Percentiles rank a stretch among this genome's conserved stretches.
Evolutionary conservation across 23 tunicate species (phyloP).

Genomic region (Halocynthia aurantium): DNA sequence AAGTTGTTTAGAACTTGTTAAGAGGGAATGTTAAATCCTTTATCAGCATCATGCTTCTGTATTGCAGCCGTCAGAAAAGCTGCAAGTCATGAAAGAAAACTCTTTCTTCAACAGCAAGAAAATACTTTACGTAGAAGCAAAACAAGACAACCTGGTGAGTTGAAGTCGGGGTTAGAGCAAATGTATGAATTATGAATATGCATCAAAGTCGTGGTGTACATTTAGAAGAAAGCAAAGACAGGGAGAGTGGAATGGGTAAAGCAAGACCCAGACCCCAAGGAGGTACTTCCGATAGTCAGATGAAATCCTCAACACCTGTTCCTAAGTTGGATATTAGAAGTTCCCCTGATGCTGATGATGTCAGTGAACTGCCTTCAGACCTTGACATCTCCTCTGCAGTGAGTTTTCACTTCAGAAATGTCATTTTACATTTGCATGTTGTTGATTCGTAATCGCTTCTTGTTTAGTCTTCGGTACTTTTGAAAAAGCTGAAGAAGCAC

Average conservation of each 20-base stretch:
- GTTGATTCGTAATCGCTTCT: neutral
- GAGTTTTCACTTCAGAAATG: neutral
- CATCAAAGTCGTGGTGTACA: too few relatives aligned
- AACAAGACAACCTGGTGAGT: neutral
- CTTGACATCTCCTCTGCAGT: neutral
- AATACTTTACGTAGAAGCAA: conserved; percentile 3
- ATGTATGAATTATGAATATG: too few relatives aligned
- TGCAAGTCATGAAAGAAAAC: conserved; percentile 56
- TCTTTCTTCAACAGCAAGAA: conserved; percentile 56
- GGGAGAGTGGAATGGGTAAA: neutral
- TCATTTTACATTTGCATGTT: too few relatives aligned
- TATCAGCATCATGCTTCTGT: conserved; percentile 5
- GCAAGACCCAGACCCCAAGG: neutral
- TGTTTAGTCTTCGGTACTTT: conserved; percentile 23
- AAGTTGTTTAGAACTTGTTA: neutral
- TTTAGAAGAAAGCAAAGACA: too few relatives aligned
- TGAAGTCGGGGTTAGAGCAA: neutral
- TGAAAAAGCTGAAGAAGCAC: conserved; percentile 17
- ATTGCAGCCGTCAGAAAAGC: conserved; percentile 68
- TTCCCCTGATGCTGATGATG: neutral
- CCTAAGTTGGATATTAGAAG: neutral
- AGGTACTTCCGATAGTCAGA: neutral
- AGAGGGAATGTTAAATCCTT: neutral
- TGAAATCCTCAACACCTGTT: conserved; percentile 11
- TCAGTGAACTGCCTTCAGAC: neutral